Evolutionary conservation across 2,113 vertebrate genomes (phyloP).

Genomic region (Struthidea cinerea): DNA sequence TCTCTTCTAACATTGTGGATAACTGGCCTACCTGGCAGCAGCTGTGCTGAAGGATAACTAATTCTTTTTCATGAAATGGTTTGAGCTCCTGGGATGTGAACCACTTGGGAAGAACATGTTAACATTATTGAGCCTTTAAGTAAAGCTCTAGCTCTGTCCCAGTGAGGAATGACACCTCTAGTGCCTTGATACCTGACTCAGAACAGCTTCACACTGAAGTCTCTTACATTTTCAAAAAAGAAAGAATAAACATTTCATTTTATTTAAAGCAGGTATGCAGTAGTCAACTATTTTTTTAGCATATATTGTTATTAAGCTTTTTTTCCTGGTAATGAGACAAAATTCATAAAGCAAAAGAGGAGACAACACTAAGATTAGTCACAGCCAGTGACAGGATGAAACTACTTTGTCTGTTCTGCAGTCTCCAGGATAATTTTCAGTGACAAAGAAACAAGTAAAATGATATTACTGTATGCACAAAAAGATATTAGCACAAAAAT

Average conservation of each 20-base stretch:
- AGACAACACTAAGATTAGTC: background rate
- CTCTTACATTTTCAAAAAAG: background rate
- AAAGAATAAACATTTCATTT: background rate
- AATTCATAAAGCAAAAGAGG: background rate
- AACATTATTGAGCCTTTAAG: background rate
- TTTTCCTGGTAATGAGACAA: background rate
- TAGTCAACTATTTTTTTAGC: background rate
- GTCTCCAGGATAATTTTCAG: background rate
- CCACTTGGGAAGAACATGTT: background rate
- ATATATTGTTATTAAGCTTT: background rate
- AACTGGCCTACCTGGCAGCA: background rate
- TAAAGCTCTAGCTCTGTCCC: background rate
- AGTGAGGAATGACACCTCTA: background rate
- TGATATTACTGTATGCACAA: background rate
- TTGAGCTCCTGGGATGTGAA: background rate
- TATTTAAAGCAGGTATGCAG: background rate
- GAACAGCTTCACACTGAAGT: background rate
- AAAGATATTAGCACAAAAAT: background rate
- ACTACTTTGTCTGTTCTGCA: background rate
- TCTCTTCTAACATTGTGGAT: background rate
- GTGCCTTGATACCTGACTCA: background rate
- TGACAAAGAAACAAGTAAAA: slow-evolving; percentile 4
- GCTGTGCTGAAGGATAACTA: background rate
- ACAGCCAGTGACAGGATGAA: background rate
- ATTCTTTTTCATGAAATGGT: background rate